Evolutionary conservation across 2,888 invertebrate genomes (phyloP).

Genomic region (Pandemis cinnamomeana): DNA sequence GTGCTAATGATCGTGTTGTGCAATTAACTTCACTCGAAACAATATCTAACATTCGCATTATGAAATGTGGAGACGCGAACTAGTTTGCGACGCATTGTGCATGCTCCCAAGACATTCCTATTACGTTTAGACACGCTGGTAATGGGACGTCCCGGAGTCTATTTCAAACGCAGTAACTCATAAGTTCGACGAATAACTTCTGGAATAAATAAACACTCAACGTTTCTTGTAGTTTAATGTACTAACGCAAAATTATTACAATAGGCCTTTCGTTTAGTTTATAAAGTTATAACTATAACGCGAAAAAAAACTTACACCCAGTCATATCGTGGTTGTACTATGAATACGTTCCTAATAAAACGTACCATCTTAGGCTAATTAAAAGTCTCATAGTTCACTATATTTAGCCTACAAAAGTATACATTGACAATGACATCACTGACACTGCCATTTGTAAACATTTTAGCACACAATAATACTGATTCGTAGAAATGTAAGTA

Average conservation of each 20-base stretch:
- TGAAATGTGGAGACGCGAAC: constrained; percentile 33
- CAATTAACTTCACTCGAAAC: not conserved
- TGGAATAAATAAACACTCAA: not conserved
- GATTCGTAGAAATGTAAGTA: constrained; percentile 17
- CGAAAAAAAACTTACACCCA: too few species aligned
- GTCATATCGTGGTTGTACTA: not conserved
- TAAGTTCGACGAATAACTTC: not conserved
- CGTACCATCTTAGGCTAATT: not conserved
- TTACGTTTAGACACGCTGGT: constrained; percentile 41
- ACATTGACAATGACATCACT: not conserved
- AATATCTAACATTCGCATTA: constrained; percentile 23
- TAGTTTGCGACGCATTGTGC: constrained; percentile 43
- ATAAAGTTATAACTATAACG: too few species aligned
- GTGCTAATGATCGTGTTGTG: not conserved
- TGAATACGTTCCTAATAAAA: not conserved
- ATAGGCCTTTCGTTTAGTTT: too few species aligned
- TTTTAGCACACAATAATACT: constrained; percentile 9
- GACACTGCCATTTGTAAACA: constrained; percentile 6
- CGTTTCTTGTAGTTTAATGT: not conserved
- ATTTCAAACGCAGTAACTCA: constrained; percentile 13
- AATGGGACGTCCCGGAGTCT: constrained; percentile 31
- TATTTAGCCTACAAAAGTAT: not conserved
- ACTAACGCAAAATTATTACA: too few species aligned
- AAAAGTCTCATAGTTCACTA: not conserved
- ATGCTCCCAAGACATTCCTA: constrained; percentile 42